Evolutionary conservation across 2,888 invertebrate genomes (phyloP).

Genomic region (Cerastis rubricosa): DNA sequence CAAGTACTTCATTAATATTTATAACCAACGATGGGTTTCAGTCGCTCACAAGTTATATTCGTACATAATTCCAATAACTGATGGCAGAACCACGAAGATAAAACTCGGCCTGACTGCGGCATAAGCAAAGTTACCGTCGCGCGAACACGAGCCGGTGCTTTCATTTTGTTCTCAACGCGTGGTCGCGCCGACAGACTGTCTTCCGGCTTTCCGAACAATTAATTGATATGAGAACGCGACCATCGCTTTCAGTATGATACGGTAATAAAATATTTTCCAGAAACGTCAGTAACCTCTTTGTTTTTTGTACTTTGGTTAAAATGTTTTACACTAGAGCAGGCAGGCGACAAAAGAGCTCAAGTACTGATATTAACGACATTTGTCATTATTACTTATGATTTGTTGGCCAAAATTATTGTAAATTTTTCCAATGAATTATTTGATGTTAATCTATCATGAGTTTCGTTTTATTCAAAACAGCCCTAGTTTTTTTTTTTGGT

Average conservation of each 20-base stretch:
- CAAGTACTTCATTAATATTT: not conserved
- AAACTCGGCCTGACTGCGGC: not conserved
- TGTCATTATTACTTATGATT: slow-evolving; percentile 43
- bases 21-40: slow-evolving; percentile 25
- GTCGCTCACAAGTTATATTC: slow-evolving; percentile 15
- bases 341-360: slow-evolving; percentile 20
- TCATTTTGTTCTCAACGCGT: not conserved
- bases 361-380: slow-evolving; percentile 25
- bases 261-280: not conserved
- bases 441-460: slow-evolving; percentile 25
- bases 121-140: not conserved
- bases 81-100: not conserved
- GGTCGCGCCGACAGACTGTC: not conserved
- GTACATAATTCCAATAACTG: slow-evolving; percentile 39
- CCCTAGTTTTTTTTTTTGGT: slow-evolving; percentile 37
- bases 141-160: not conserved
- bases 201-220: not conserved
- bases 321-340: slow-evolving; percentile 34
- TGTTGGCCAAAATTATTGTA: slow-evolving; percentile 25
- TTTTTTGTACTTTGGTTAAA: not conserved
- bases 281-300: not conserved
- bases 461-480: slow-evolving; percentile 53
- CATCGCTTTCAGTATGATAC: not conserved
- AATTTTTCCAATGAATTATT: not conserved
- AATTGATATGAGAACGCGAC: not conserved